Conservation (phyloP, 2,888 invertebrate species). For the Noctua fimbriata region DNA sequence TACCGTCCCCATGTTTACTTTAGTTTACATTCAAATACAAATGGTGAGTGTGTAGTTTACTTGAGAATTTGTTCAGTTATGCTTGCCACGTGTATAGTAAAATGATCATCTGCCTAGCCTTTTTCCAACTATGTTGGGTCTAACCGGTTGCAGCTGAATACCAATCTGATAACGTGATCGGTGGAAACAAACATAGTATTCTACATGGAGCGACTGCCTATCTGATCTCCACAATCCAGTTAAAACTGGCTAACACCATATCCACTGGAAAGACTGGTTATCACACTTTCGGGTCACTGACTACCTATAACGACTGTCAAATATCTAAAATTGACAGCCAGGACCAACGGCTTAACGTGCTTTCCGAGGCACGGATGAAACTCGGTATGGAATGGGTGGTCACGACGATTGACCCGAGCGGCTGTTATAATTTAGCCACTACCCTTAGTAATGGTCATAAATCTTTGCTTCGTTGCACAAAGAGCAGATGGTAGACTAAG, state of each 20-base stretch:
- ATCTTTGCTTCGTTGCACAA: not conserved
- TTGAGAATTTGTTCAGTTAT: conserved; percentile 19
- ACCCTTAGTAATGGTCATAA: too few relatives aligned
- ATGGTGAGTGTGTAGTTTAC: conserved; percentile 29
- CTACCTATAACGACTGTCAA: not conserved
- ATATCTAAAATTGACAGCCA: not conserved
- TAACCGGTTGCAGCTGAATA: not conserved
- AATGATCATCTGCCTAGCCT: not conserved
- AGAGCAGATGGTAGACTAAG: too few relatives aligned
- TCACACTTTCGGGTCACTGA: not conserved
- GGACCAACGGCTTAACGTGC: not conserved
- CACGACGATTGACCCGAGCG: not conserved
- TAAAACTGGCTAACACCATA: not conserved
- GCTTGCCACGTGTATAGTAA: not conserved
- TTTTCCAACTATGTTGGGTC: not conserved
- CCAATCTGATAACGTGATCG: too few relatives aligned
- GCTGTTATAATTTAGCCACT: not conserved
- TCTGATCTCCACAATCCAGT: not conserved
- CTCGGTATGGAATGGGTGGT: too few relatives aligned
- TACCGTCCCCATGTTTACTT: conserved; percentile 49
- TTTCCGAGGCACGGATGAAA: not conserved
- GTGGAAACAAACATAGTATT: too few relatives aligned
- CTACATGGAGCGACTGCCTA: not conserved
- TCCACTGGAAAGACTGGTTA: not conserved
- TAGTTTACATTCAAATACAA: conserved; percentile 48